Percentiles rank a stretch among this genome's conserved stretches.
These are phyloP conservation scores for Lanius ludovicianus DNA, from an alignment of 2,113 vertebrate genomes.

Conservation along the genomic window DNA sequence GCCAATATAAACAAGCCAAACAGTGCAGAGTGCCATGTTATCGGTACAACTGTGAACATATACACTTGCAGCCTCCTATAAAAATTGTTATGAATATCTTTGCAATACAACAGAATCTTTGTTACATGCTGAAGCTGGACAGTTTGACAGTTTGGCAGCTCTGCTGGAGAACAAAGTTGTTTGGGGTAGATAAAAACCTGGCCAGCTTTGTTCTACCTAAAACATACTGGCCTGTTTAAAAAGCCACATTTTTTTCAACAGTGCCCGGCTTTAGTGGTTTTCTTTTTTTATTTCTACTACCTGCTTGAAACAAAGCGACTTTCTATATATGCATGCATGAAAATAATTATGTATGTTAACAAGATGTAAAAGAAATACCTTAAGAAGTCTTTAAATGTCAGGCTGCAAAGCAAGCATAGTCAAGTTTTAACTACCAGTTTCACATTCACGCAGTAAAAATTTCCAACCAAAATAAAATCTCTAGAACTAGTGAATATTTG, in stretches of 20 bases:
- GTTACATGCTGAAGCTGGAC: slow-evolving; percentile 72
- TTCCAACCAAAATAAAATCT: not conserved
- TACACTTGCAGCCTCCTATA: slow-evolving; percentile 79
- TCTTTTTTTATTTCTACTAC: not conserved
- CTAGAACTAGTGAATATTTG: not conserved
- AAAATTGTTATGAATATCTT: slow-evolving; percentile 85
- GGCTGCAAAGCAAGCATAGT: not conserved
- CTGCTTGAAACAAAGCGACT: slow-evolving; percentile 34
- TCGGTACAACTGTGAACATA: slow-evolving; percentile 83
- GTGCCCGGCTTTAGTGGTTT: not conserved
- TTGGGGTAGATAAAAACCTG: slow-evolving; percentile 72
- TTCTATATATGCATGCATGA: not conserved
- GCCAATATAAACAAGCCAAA: slow-evolving; percentile 90
- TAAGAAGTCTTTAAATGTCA: not conserved
- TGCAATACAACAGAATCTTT: slow-evolving; percentile 82
- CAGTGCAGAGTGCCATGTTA: slow-evolving; percentile 81
- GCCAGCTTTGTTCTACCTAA: slow-evolving; percentile 61
- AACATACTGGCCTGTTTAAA: slow-evolving; percentile 43
- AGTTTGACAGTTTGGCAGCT: slow-evolving; percentile 82
- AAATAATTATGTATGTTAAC: not conserved
- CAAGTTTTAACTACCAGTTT: not conserved
- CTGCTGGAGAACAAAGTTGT: slow-evolving; percentile 72
- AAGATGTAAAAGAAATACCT: not conserved
- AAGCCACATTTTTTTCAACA: slow-evolving; percentile 14
- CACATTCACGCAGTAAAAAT: not conserved